These are phyloP conservation scores for Dilophus febrilis DNA, from an alignment of 2,888 invertebrate genomes.

Conservation along the genomic window DNA sequence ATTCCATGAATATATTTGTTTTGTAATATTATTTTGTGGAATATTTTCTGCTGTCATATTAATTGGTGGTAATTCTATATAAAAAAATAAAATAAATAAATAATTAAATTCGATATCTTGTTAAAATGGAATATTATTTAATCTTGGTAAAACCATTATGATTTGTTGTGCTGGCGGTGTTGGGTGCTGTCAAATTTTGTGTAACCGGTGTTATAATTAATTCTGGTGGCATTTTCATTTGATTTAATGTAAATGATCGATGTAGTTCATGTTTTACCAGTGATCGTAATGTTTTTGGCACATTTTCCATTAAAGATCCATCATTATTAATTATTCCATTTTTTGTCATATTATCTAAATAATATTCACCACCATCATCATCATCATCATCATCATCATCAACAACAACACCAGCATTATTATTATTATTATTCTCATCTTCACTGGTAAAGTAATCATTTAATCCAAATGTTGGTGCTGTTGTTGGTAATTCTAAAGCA, in stretches of 20 bases:
- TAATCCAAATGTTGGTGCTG: constrained; percentile 42
- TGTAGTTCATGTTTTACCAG: no score
- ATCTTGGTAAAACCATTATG: no score
- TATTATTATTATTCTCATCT: constrained; percentile 35
- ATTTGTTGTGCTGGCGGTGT: constrained; percentile 13
- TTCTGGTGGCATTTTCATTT: constrained; percentile 29
- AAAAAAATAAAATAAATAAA: no score
- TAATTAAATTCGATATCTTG: no score
- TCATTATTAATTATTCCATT: constrained; percentile 3
- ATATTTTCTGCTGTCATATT: no score
- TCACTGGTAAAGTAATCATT: constrained; percentile 34
- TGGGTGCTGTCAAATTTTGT: constrained; percentile 12
- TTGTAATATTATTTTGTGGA: constrained; percentile 8
- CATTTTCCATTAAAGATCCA: not conserved
- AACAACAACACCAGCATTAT: constrained; percentile 17
- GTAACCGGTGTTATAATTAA: constrained; percentile 30
- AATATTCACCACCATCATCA: constrained; percentile 11
- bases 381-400: constrained; percentile 18
- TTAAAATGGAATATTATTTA: no score
- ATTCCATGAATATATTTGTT: constrained; percentile 27
- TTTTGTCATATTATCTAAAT: no score
- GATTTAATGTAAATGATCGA: not conserved
- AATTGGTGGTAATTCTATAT: constrained; percentile 18
- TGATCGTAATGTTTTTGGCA: no score
- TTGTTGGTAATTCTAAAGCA: constrained; percentile 37